These are phyloP conservation scores for Papilio xuthus DNA, from an alignment of 1,140 invertebrate species.

Conservation along the genomic window DNA sequence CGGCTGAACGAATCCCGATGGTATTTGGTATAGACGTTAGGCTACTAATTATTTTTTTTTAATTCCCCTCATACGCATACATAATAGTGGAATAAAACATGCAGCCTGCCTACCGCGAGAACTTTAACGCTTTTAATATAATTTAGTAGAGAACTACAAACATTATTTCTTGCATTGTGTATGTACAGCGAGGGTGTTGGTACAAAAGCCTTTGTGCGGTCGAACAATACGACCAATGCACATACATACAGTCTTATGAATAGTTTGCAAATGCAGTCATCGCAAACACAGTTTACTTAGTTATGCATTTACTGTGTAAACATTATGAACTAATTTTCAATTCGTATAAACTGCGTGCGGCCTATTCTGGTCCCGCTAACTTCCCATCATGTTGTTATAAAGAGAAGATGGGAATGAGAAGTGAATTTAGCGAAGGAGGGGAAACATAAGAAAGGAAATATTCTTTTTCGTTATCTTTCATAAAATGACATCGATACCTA, in stretches of 20 bases:
- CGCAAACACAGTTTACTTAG: not conserved
- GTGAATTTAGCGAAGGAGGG: no score
- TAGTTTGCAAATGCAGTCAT: not conserved
- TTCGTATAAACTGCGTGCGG: not conserved
- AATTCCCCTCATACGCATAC: no score
- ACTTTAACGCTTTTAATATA: not conserved
- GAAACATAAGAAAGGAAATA: no score
- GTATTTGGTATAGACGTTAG: no score
- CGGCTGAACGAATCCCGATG: no score
- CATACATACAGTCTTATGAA: not conserved
- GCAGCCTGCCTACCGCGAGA: not conserved
- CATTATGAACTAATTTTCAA: conserved; percentile 1
- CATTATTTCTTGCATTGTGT: not conserved
- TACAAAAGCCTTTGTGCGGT: not conserved
- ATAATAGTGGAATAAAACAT: not conserved
- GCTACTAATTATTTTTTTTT: no score
- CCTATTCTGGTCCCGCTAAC: no score
- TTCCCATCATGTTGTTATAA: no score
- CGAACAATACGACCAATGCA: not conserved
- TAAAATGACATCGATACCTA: no score
- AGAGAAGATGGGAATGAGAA: no score
- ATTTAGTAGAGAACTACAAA: not conserved
- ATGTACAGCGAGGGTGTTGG: not conserved
- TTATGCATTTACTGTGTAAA: not conserved
- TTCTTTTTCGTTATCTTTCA: no score